A percentile compares a stretch with the other conserved stretches of the same genome.
These are phyloP conservation scores for Machimus rusticus DNA, from an alignment of 2,888 invertebrate genomes.

Conservation along the genomic window DNA sequence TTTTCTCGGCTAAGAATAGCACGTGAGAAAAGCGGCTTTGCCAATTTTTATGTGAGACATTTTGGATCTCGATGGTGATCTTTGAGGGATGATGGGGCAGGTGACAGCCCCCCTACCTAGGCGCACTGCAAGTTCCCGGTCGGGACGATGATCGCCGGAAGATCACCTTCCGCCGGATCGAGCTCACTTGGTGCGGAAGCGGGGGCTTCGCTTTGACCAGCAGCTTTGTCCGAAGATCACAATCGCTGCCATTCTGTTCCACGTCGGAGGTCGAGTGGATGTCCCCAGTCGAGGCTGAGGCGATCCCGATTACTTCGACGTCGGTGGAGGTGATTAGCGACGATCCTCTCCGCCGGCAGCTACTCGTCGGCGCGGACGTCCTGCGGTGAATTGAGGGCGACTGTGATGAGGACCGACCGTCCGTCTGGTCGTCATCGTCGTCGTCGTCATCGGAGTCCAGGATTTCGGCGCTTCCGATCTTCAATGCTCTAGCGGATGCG, in stretches of 20 bases:
- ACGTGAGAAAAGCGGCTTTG: background rate
- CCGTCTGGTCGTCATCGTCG: background rate
- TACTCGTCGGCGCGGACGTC: slow-evolving; percentile 33
- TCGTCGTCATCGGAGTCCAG: background rate
- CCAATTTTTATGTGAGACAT: background rate
- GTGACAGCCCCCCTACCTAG: slow-evolving; percentile 30
- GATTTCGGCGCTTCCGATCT: slow-evolving; percentile 3
- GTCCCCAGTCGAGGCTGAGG: slow-evolving; percentile 43
- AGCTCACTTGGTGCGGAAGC: slow-evolving; percentile 33
- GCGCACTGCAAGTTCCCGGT: slow-evolving; percentile 44
- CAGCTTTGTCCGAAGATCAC: slow-evolving; percentile 21
- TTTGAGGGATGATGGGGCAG: background rate
- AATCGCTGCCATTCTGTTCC: background rate
- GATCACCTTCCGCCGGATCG: slow-evolving; percentile 11
- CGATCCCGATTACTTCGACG: background rate
- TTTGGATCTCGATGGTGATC: background rate
- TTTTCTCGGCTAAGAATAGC: slow-evolving; percentile 5
- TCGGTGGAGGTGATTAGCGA: background rate
- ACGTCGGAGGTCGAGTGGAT: slow-evolving; percentile 41
- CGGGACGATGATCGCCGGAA: slow-evolving; percentile 37
- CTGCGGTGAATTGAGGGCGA: slow-evolving; percentile 1
- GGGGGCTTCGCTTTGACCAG: slow-evolving; percentile 46
- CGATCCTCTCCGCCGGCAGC: slow-evolving; percentile 35
- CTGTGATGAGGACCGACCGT: background rate
- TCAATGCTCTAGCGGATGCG: slow-evolving; percentile 24